A percentile compares a stretch with the other conserved stretches of the same genome.
Evolutionary conservation across 2,113 vertebrate species (phyloP).

Genomic region (Castor canadensis): DNA sequence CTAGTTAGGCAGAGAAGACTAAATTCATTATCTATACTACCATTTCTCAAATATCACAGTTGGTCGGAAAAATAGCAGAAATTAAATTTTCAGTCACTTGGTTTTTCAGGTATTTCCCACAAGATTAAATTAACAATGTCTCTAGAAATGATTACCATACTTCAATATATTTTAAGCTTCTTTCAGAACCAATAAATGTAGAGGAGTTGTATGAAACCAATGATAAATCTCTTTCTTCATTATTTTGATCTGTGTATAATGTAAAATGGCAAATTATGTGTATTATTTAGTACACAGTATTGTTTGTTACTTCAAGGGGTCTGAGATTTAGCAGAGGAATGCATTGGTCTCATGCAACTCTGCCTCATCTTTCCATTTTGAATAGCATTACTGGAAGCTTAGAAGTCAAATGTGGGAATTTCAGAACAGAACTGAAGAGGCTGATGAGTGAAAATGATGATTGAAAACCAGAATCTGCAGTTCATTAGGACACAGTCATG

Average conservation of each 20-base stretch:
- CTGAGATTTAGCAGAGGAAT: neutral
- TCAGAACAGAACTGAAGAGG: neutral
- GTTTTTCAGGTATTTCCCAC: neutral
- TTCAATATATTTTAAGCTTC: neutral
- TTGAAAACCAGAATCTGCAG: neutral
- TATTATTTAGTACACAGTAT: neutral
- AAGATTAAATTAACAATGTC: neutral
- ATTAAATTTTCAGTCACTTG: neutral
- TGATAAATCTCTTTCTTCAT: neutral
- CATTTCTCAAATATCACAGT: neutral
- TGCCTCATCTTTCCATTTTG: neutral
- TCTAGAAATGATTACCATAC: neutral
- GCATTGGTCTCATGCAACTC: neutral
- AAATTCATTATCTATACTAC: neutral
- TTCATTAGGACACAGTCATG: neutral
- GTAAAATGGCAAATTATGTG: neutral
- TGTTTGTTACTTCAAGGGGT: neutral
- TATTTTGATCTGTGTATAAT: neutral
- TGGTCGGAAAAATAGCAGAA: slow-evolving; percentile 41
- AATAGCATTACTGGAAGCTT: neutral
- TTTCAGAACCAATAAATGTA: neutral
- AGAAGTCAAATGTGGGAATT: neutral
- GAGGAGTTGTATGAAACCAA: neutral
- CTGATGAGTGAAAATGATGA: neutral
- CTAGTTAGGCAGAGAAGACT: neutral